Percentiles rank a stretch among this genome's conserved stretches.
These are phyloP conservation scores for Oeneis ivallda DNA, from an alignment of 2,888 invertebrate species.

Conservation along the genomic window DNA sequence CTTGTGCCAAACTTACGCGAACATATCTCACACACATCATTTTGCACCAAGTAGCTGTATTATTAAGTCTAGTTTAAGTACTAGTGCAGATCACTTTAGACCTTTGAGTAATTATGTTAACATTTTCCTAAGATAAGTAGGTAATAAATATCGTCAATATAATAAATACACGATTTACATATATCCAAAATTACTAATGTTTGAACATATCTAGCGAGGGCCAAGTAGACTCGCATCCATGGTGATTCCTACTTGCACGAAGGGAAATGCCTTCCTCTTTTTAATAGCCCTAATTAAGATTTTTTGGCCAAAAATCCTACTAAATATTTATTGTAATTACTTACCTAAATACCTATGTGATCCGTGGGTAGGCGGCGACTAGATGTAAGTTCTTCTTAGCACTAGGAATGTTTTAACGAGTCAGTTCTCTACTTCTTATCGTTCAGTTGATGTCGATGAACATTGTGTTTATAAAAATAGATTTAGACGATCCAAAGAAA, in stretches of 20 bases:
- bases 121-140: neutral
- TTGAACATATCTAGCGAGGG: neutral
- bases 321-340: neutral
- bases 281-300: neutral
- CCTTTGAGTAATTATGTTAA: neutral
- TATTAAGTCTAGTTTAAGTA: neutral
- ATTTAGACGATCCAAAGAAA: too few relatives aligned
- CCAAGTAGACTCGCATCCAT: neutral
- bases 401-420: neutral
- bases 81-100: neutral
- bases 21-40: slow-evolving; percentile 5
- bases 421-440: neutral
- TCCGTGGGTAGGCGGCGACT: neutral
- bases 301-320: neutral
- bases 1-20: neutral
- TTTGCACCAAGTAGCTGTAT: neutral
- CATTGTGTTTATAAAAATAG: too few relatives aligned
- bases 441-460: neutral
- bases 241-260: neutral
- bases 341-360: neutral
- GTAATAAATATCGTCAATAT: neutral
- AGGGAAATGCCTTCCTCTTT: neutral
- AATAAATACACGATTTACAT: neutral
- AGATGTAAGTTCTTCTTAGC: neutral
- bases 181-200: too few relatives aligned